Percentiles rank a stretch among this genome's conserved stretches.
These are phyloP conservation scores for Clarias fuscus DNA, from an alignment of 2,797 vertebrate genomes.

Conservation along the genomic window DNA sequence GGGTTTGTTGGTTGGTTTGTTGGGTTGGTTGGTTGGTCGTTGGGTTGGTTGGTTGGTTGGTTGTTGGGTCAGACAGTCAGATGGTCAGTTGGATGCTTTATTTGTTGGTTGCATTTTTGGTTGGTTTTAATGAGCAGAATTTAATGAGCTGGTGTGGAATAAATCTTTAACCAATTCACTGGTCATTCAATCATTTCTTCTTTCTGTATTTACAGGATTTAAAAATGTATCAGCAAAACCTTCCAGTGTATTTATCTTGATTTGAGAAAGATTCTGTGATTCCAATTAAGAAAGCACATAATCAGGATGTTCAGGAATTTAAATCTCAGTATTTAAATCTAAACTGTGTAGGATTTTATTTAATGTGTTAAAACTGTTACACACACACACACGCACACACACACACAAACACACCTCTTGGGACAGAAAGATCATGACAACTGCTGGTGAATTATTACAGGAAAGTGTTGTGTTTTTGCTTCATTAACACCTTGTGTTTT, in stretches of 20 bases:
- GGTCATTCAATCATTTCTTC: neutral
- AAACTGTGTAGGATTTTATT: neutral
- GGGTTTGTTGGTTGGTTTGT: neutral
- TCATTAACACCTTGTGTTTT: neutral
- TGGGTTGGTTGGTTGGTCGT: neutral
- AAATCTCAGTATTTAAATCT: neutral
- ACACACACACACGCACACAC: too few relatives aligned
- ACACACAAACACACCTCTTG: neutral
- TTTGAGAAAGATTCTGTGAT: neutral
- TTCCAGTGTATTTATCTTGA: neutral
- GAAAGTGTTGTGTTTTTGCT: neutral
- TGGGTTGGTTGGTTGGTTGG: too few relatives aligned
- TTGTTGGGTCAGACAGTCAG: too few relatives aligned
- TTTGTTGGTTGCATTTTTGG: too few relatives aligned
- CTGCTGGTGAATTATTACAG: too few relatives aligned
- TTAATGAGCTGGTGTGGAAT: neutral
- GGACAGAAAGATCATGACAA: too few relatives aligned
- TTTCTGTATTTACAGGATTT: neutral
- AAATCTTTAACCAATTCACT: neutral
- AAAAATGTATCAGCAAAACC: neutral
- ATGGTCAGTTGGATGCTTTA: too few relatives aligned
- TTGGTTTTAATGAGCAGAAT: neutral
- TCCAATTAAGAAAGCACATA: neutral
- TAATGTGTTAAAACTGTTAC: neutral
- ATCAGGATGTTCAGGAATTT: neutral